phyloP scores from a whole-genome alignment of 2,797 vertebrate species.

The Hylomyscus alleni region DNA sequence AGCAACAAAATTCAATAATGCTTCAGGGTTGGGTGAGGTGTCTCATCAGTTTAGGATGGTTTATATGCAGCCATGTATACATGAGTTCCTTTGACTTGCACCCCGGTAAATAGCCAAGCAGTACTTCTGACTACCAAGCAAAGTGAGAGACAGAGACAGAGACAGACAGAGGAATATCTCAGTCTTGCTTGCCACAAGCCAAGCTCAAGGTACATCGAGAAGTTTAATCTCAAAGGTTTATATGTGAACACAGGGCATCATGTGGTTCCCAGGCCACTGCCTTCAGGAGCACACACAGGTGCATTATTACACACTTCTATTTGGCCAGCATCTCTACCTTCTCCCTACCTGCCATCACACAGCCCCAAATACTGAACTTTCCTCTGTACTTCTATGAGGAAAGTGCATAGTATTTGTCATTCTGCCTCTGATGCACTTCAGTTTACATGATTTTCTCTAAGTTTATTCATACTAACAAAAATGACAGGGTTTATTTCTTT shows the following conservation, averaged over 20 bases:
- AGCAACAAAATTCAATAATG: background rate
- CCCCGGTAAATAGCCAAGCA: rapidly evolving
- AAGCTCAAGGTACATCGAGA: background rate
- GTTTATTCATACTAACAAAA: background rate
- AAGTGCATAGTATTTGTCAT: background rate
- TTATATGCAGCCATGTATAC: background rate
- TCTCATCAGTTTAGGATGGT: background rate
- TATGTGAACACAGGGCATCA: background rate
- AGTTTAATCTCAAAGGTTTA: background rate
- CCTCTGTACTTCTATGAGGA: background rate
- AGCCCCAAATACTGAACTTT: background rate
- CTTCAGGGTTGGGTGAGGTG: too few species aligned
- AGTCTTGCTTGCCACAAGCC: background rate
- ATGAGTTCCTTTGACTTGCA: background rate
- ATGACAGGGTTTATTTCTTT: background rate
- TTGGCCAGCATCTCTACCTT: background rate
- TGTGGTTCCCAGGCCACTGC: background rate
- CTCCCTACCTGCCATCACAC: rapidly evolving
- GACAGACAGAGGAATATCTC: background rate
- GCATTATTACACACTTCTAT: background rate
- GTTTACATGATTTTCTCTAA: background rate
- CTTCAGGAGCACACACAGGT: background rate
- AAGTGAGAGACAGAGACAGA: background rate
- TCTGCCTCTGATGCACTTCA: background rate
- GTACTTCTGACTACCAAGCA: background rate